A percentile compares a stretch with the other conserved stretches of the same genome.
These are phyloP conservation scores for Martes flavigula DNA, from an alignment of 2,797 vertebrate genomes.

Conservation along the genomic window DNA sequence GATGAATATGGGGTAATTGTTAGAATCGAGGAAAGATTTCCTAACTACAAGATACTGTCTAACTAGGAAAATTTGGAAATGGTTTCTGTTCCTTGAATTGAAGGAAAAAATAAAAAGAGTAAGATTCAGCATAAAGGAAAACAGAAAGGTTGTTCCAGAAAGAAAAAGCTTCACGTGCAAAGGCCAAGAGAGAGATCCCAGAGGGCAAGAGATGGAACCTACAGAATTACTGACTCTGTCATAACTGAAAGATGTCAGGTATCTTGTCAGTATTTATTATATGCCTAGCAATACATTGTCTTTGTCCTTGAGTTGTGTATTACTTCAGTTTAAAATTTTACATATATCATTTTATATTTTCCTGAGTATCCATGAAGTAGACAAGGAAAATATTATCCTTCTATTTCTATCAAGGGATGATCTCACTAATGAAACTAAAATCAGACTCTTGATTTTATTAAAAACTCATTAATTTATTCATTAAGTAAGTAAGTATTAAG, in stretches of 20 bases:
- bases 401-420: background rate
- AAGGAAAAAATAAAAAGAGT: background rate
- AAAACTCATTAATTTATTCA: conserved; percentile 18
- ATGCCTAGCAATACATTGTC: background rate
- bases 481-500: background rate
- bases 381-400: background rate
- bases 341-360: background rate
- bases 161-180: background rate
- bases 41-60: background rate
- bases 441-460: background rate
- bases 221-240: background rate
- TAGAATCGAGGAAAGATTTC: background rate
- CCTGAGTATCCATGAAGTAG: background rate
- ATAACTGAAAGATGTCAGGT: background rate
- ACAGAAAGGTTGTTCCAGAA: background rate
- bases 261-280: background rate
- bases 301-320: background rate
- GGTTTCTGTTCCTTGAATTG: background rate
- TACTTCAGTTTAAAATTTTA: background rate
- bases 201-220: background rate
- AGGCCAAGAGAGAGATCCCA: background rate
- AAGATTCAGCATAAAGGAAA: background rate
- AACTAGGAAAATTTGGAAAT: background rate
- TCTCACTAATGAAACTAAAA: background rate
- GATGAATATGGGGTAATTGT: background rate